A percentile compares a stretch with the other conserved stretches of the same genome.
These are phyloP conservation scores for Zygogramma bicolorata DNA, from an alignment of 2,888 invertebrate species.

Conservation along the genomic window DNA sequence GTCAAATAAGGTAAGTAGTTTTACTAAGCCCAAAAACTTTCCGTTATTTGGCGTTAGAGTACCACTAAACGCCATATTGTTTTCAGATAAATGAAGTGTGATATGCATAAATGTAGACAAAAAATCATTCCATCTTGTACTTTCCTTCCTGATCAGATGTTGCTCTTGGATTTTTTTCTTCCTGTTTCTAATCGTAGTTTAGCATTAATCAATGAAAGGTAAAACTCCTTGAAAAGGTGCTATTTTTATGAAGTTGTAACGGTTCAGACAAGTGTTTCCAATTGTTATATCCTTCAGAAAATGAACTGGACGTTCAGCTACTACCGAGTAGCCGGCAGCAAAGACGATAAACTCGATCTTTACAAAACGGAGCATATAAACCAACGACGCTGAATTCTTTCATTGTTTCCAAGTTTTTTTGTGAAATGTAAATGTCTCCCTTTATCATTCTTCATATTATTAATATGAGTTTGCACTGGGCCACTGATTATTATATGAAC, in stretches of 20 bases:
- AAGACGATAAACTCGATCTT: neutral
- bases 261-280: neutral
- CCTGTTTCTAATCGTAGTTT: no score
- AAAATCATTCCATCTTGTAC: conserved; percentile 14
- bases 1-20: conserved; percentile 22
- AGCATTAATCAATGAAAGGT: no score
- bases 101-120: conserved; percentile 4
- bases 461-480: neutral
- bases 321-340: neutral
- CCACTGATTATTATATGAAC: neutral
- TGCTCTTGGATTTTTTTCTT: neutral
- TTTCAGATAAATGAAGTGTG: conserved; percentile 6
- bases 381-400: neutral
- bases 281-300: neutral
- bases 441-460: neutral
- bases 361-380: neutral
- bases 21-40: neutral
- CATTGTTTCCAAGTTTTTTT: neutral
- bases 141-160: neutral
- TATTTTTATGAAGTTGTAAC: neutral
- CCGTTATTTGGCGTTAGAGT: neutral
- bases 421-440: neutral
- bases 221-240: no score
- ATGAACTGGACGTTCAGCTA: neutral
- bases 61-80: conserved; percentile 24